phyloP scores from a whole-genome alignment of 2,113 vertebrate species.

The Lonchura striata region DNA sequence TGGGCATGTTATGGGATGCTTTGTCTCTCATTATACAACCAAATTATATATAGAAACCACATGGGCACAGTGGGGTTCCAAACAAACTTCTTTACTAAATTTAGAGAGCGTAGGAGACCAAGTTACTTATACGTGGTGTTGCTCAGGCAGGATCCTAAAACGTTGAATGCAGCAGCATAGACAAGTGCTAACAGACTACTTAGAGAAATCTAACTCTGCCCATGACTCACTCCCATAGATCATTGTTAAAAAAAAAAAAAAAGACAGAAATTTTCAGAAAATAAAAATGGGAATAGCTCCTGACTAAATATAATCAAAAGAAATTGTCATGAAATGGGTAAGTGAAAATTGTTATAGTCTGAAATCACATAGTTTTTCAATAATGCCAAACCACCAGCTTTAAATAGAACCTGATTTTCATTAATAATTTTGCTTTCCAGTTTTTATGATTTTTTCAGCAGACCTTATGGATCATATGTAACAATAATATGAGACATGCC shows the following conservation, averaged over 20 bases:
- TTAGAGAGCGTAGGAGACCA: conserved; percentile 19
- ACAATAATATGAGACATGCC: not conserved
- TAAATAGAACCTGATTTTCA: conserved; percentile 53
- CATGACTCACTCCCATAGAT: not conserved
- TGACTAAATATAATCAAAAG: conserved; percentile 49
- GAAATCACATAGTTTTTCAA: conserved; percentile 38
- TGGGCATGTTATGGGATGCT: not conserved
- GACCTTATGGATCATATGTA: not conserved
- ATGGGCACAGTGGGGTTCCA: conserved; percentile 40
- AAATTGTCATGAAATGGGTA: conserved; percentile 22
- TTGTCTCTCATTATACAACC: conserved; percentile 35
- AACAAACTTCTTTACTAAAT: conserved; percentile 44
- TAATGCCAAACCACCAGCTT: conserved; percentile 48
- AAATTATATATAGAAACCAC: conserved; percentile 52
- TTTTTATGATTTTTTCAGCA: conserved; percentile 30
- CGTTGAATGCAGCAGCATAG: not conserved
- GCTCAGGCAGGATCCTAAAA: not conserved
- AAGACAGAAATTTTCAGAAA: not conserved
- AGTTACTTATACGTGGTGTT: conserved; percentile 12
- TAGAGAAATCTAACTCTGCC: not conserved
- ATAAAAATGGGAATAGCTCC: conserved; percentile 27
- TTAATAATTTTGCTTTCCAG: conserved; percentile 34
- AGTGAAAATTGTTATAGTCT: conserved; percentile 28
- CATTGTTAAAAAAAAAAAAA: not conserved
- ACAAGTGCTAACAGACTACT: not conserved